Conservation (phyloP, 2,113 vertebrate genomes). For the Thryonomys swinderianus region DNA sequence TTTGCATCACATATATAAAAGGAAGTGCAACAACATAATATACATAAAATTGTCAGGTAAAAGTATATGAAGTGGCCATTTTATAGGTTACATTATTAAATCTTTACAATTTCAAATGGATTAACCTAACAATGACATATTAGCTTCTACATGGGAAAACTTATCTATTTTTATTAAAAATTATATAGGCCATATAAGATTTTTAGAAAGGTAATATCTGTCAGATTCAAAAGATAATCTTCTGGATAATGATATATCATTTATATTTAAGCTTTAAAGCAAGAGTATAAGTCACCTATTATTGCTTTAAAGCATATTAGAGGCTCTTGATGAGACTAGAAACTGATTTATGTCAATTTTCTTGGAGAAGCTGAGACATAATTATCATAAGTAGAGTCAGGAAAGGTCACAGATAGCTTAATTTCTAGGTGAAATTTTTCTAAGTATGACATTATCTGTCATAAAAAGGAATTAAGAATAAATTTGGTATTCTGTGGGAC, state of each 20-base stretch:
- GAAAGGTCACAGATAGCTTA: slow-evolving; percentile 76
- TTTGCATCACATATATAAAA: slow-evolving; percentile 47
- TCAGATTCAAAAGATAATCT: slow-evolving; percentile 73
- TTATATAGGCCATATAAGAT: slow-evolving; percentile 63
- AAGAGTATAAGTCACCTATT: slow-evolving; percentile 73
- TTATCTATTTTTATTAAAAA: slow-evolving; percentile 76
- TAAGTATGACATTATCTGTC: slow-evolving; percentile 54
- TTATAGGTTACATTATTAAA: slow-evolving; percentile 68
- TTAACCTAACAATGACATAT: slow-evolving; percentile 60
- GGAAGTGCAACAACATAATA: slow-evolving; percentile 54
- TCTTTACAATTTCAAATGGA: slow-evolving; percentile 49
- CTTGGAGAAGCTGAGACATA: slow-evolving; percentile 69
- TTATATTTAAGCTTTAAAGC: slow-evolving; percentile 75
- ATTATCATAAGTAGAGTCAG: slow-evolving; percentile 62
- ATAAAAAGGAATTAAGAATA: slow-evolving; percentile 30
- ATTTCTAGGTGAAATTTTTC: slow-evolving; percentile 65
- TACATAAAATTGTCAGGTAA: slow-evolving; percentile 50
- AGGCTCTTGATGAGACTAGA: slow-evolving; percentile 63
- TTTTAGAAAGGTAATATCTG: slow-evolving; percentile 74
- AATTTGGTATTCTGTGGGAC: background rate
- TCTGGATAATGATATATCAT: slow-evolving; percentile 71
- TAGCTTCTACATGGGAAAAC: slow-evolving; percentile 62
- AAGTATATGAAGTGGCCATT: slow-evolving; percentile 41
- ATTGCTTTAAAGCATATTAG: slow-evolving; percentile 78
- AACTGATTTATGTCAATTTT: slow-evolving; percentile 73